Evolutionary conservation across 2,888 invertebrate species (phyloP).

Genomic region (Pegoplata infirma): DNA sequence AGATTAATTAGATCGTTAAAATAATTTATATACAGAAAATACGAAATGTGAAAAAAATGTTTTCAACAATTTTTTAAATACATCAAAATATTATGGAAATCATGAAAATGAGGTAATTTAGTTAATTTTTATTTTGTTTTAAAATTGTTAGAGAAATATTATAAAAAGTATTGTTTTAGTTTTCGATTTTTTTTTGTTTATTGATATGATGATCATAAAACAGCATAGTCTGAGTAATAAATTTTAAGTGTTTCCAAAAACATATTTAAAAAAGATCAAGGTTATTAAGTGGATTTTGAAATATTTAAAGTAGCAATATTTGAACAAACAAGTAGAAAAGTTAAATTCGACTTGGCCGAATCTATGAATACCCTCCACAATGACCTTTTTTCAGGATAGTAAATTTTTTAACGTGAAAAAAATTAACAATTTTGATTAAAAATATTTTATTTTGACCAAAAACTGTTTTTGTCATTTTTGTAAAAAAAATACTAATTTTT

Average conservation of each 20-base stretch:
- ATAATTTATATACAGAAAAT: slow-evolving; percentile 10
- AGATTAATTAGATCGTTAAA: neutral
- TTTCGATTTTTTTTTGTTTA: neutral
- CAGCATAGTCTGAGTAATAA: neutral
- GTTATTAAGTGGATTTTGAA: neutral
- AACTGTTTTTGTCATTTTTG: no score
- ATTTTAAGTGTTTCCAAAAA: slow-evolving; percentile 5
- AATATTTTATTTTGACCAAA: no score
- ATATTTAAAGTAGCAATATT: no score
- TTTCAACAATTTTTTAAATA: slow-evolving; percentile 1
- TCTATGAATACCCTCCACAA: no score
- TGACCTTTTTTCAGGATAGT: no score
- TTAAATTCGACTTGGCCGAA: no score
- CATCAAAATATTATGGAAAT: slow-evolving; percentile 1
- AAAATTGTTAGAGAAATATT: slow-evolving; percentile 21
- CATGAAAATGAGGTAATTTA: neutral
- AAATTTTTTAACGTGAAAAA: no score
- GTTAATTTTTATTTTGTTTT: slow-evolving; percentile 26
- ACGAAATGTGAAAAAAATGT: neutral
- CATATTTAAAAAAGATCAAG: slow-evolving; percentile 13
- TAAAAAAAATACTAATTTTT: no score
- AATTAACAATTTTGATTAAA: no score
- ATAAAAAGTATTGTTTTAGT: slow-evolving; percentile 18
- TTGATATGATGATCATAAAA: neutral
- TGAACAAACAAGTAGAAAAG: no score